Conservation (phyloP, 2,888 invertebrate species). For the Trachelus troglodyta region DNA sequence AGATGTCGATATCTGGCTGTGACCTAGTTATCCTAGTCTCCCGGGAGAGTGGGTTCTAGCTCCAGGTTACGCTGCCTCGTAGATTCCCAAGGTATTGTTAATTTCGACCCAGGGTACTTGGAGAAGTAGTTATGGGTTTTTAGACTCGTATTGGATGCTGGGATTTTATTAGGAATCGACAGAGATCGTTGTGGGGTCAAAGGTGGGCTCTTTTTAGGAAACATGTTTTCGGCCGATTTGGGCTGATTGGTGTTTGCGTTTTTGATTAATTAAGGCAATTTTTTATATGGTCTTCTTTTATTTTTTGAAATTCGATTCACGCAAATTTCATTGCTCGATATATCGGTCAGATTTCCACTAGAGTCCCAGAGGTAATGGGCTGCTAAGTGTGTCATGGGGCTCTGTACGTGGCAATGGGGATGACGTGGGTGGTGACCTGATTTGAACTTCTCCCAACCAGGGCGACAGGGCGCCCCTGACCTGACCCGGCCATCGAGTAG, state of each 20-base stretch:
- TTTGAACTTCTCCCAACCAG: conserved; percentile 42
- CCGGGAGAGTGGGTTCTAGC: conserved; percentile 42
- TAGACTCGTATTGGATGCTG: not conserved
- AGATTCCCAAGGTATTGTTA: not conserved
- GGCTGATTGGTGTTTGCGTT: too few species aligned
- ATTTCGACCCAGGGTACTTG: not conserved
- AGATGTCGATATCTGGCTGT: conserved; percentile 52
- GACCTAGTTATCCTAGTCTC: conserved; percentile 51
- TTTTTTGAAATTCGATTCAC: not conserved
- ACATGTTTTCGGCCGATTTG: too few species aligned
- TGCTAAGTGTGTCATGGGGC: conserved; percentile 23
- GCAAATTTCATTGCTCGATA: not conserved
- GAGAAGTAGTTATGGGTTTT: not conserved
- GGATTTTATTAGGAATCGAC: not conserved
- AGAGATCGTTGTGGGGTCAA: not conserved
- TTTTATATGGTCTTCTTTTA: not conserved
- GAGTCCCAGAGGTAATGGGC: not conserved
- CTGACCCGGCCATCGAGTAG: conserved; percentile 36
- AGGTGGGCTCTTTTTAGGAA: not conserved
- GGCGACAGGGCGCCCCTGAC: conserved; percentile 46
- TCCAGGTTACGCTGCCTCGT: not conserved
- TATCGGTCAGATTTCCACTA: not conserved
- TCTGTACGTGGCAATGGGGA: conserved; percentile 9
- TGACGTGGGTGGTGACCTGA: conserved; percentile 46
- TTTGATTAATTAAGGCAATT: too few species aligned